Base-by-base conservation (phyloP, 2,888 invertebrate species). In the Spilarctia lutea region DNA sequence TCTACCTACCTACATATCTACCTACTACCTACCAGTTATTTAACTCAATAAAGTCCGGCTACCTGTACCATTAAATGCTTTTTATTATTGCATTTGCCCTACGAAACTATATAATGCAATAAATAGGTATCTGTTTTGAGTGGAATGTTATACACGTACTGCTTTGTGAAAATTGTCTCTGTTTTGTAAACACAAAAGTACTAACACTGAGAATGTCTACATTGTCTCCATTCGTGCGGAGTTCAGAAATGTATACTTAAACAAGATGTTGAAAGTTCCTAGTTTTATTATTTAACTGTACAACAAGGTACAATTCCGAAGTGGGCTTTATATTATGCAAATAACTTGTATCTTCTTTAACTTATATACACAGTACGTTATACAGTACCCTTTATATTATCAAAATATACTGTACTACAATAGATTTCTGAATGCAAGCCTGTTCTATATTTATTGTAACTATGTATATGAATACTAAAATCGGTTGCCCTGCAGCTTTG, bases 261-360 rank as follows among this genome's bases (percentile, higher is more conserved):
- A 52, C 35, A 68, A 68, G 27, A 60, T 60, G 60, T 27, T 67
- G 27, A 67, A 67, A 67, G 18, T 67, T 67, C 67, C 67, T 67
- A 45, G 60, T 60, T 60, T 60, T 60, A 27, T 60, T 60, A 60
- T 27, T 60, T 60, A 60, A 60, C n/a, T 10, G n/a, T 56, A 27
- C 56, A n/a, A 56, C 56, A 10, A 60, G 60, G 60, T 60, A 60
- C 27, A 60, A 27, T 27, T 27, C 27, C 13, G 16, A 27, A 27
- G 27, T 60, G 6, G 13, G 27, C 13, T 27, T 27, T 60, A 27
- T 13, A 13, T 27, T 60, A 60, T 60, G 60, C n/a, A 63, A 63
- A 16, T 63, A 16, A 63, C 16, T 30, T 63, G 30, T 60, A 56
- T 60, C 60, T 60, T 60, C 27, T 60, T 27, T 27, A 60, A 27